Percentiles rank a stretch among this genome's conserved stretches.
Evolutionary conservation across 2,797 vertebrate genomes (phyloP).

Genomic region (Cryptoprocta ferox): DNA sequence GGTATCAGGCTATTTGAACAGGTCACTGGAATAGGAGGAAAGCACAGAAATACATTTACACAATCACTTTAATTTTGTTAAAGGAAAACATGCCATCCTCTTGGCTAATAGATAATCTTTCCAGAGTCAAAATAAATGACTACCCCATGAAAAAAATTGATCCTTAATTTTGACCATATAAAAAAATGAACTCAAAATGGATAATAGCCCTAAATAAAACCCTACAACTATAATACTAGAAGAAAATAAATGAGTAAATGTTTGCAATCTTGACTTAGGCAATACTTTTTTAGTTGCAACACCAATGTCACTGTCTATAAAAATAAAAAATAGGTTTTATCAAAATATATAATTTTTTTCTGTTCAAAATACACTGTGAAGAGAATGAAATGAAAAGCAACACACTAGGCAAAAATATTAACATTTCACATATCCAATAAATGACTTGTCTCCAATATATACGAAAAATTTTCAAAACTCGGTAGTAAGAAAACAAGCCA

Average conservation of each 20-base stretch:
- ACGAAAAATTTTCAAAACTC: background rate
- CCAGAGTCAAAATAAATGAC: background rate
- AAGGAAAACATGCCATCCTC: background rate
- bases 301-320: background rate
- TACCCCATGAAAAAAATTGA: background rate
- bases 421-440: background rate
- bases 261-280: background rate
- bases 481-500: background rate
- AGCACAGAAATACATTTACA: background rate
- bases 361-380: background rate
- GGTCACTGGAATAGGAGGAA: background rate
- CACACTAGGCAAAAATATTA: background rate
- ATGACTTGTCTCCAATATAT: background rate
- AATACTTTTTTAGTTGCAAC: background rate
- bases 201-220: background rate
- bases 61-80: background rate
- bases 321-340: background rate
- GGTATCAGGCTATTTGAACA: background rate
- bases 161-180: background rate
- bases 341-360: background rate
- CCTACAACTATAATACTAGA: background rate
- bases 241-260: background rate
- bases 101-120: background rate
- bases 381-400: background rate
- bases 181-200: background rate